phyloP scores from a whole-genome alignment of 1,140 invertebrate species.

The Hesperophylax magnus region DNA sequence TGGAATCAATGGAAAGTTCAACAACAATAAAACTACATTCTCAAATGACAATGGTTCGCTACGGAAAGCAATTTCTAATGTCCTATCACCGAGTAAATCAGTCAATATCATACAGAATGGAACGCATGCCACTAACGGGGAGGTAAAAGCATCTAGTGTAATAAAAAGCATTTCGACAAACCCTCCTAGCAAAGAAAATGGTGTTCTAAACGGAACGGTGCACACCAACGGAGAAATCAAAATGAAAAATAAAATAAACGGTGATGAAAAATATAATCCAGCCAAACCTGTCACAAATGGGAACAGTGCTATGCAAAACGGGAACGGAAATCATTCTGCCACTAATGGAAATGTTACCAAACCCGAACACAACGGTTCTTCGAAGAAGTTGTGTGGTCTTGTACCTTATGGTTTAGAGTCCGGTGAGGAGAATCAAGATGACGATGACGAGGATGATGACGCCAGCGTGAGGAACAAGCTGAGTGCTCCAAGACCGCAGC shows the following conservation, averaged over 20 bases:
- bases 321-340: too few relatives aligned
- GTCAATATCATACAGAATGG: slow-evolving; percentile 30
- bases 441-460: slow-evolving; percentile 60
- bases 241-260: slow-evolving; percentile 59
- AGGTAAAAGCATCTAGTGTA: background rate
- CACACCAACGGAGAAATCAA: slow-evolving; percentile 28
- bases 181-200: slow-evolving; percentile 4
- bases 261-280: slow-evolving; percentile 8
- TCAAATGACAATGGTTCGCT: background rate
- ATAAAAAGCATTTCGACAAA: background rate
- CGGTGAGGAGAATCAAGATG: slow-evolving; percentile 57
- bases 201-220: slow-evolving; percentile 9
- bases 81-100: slow-evolving; percentile 37
- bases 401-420: slow-evolving; percentile 68
- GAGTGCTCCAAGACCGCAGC: slow-evolving; percentile 60
- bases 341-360: background rate
- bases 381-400: slow-evolving; percentile 34
- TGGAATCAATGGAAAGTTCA: slow-evolving; percentile 5
- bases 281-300: background rate
- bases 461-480: slow-evolving; percentile 52
- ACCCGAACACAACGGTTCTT: slow-evolving; percentile 1
- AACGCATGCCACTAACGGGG: background rate
- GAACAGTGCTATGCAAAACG: background rate
- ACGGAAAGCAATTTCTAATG: slow-evolving; percentile 20
- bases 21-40: slow-evolving; percentile 2